These are phyloP conservation scores for Palythoa grandiflora DNA, from an alignment of 92 coral and sea anemone species.

Conservation along the genomic window DNA sequence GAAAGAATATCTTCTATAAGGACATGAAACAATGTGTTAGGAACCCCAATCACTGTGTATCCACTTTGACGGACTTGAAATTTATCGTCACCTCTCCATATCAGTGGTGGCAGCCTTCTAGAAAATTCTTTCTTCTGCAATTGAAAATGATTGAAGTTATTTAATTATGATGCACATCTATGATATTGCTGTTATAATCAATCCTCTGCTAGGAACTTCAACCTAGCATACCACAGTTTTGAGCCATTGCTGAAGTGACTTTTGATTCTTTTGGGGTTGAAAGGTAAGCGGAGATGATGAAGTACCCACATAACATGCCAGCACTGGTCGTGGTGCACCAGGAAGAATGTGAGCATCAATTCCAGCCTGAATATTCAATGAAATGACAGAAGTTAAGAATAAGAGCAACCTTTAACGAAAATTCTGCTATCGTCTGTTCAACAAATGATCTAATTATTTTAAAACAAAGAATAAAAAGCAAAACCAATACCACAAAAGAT, in stretches of 20 bases:
- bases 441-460: too few relatives aligned
- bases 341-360: slow-evolving; percentile 19
- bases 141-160: background rate
- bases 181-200: background rate
- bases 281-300: slow-evolving; percentile 67
- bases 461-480: too few relatives aligned
- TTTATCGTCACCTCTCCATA: slow-evolving; percentile 29
- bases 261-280: slow-evolving; percentile 44
- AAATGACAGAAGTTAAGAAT: background rate
- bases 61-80: slow-evolving; percentile 56
- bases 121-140: slow-evolving; percentile 63
- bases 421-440: too few relatives aligned
- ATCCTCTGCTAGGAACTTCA: too few relatives aligned
- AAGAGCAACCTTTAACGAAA: too few relatives aligned
- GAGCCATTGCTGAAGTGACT: slow-evolving; percentile 76
- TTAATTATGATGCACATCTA: background rate
- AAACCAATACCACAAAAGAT: too few relatives aligned
- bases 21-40: slow-evolving; percentile 67
- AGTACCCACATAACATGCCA: slow-evolving; percentile 84
- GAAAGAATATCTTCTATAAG: slow-evolving; percentile 62
- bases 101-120: slow-evolving; percentile 58
- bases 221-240: slow-evolving; percentile 76
- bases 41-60: slow-evolving; percentile 68
- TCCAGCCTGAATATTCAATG: background rate
- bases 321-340: slow-evolving; percentile 49